Conservation (phyloP, 2,888 invertebrate species). For the Patella depressa region DNA sequence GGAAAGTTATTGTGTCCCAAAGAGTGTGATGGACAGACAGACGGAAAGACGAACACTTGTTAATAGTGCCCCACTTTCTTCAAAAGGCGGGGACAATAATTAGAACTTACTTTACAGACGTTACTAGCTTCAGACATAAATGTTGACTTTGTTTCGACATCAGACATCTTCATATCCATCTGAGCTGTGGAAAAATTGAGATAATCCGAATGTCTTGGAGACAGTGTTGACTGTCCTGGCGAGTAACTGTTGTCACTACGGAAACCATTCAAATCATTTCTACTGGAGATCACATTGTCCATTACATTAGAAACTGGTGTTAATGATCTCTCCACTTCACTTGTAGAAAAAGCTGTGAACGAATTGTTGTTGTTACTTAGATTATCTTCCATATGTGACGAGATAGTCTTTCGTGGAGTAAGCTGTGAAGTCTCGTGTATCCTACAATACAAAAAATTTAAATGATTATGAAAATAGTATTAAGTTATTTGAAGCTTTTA, state of each 20-base stretch:
- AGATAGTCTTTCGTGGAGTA: not conserved
- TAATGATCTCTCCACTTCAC: conserved; percentile 25
- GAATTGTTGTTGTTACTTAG: conserved; percentile 10
- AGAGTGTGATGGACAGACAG: no score
- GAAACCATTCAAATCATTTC: conserved; percentile 10
- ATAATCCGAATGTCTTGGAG: conserved; percentile 16
- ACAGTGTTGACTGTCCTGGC: conserved; percentile 22
- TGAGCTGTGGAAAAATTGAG: conserved; percentile 28
- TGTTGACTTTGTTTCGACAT: not conserved
- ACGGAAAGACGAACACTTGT: no score
- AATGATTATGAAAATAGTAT: not conserved
- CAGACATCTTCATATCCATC: conserved; percentile 34
- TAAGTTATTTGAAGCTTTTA: no score
- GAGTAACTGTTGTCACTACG: conserved; percentile 30
- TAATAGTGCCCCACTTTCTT: no score
- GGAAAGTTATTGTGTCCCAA: no score
- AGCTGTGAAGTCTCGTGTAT: not conserved
- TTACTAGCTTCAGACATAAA: conserved; percentile 61
- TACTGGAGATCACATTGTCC: not conserved
- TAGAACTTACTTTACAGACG: conserved; percentile 73
- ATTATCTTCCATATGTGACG: not conserved
- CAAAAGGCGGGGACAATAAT: no score
- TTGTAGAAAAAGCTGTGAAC: conserved; percentile 33
- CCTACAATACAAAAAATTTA: not conserved
- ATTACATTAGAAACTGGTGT: conserved; percentile 17